Base-by-base conservation (phyloP, 2,888 invertebrate species). In the Coelopa pilipes region DNA sequence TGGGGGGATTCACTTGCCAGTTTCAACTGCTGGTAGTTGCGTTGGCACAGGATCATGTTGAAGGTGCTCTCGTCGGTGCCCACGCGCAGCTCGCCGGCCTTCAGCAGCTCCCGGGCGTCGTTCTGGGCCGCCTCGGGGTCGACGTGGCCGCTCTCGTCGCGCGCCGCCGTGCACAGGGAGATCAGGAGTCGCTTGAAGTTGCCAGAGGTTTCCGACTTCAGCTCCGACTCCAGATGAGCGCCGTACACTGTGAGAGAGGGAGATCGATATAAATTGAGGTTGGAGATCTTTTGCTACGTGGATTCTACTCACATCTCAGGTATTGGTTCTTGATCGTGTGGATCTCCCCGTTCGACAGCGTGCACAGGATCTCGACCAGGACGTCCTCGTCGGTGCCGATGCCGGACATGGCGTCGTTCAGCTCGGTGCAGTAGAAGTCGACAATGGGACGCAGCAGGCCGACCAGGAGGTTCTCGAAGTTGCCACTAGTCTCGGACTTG, bases 41-140 rank as follows among this genome's bases (percentile, higher is more conserved):
- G 92, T 73, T 94, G 92, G 80, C 94, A 94, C 65, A 97, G 89
- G 72, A 96, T 91, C 78, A 92, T 91, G 87, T 96, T 95, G 89
- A 97, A 96, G 69, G 91, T 90, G 0, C 94, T 94, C 87, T 96
- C 96, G 85, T 96, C 96, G 0, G 96, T 96, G 72, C 96, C 96
- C 70, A 94, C 85, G 66, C 86, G 84, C 24, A 86, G 80, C 82
- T 90, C 88, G 91, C 94, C 95, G 75, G 95, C 95, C 88, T 92
- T 90, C 11, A 95, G 89, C 79, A 96, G 89, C 82, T 92, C 92
- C 85, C 93, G 92, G 15, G 97, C 97, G 88, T 97, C 97, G 80
- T 92, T 90, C 76, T 92, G 90, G 21, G 97, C 97, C 77, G 88
- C 89, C 11, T 89, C 90, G 57, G 90, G 90, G 87, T 97, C 93